Conservation (phyloP, 1,140 invertebrate species). For the Solenopsis fugax region DNA sequence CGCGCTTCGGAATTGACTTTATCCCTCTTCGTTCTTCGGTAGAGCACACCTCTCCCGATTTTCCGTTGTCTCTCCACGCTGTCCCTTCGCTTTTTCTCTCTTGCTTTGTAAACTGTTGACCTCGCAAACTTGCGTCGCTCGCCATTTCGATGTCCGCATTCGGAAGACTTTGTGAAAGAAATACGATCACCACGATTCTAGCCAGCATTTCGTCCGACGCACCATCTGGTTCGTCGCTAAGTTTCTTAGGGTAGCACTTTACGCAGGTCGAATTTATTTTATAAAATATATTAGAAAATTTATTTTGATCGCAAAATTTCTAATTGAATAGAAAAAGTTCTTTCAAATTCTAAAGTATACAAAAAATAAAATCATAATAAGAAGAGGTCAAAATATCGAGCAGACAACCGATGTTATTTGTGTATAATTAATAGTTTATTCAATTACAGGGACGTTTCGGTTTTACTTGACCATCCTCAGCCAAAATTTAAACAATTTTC, state of each 20-base stretch:
- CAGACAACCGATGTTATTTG: too few species aligned
- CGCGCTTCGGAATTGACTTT: conserved; percentile 69
- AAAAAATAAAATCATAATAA: not conserved
- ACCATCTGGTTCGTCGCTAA: conserved; percentile 6
- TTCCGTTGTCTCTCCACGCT: conserved; percentile 50
- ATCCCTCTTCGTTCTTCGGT: conserved; percentile 46
- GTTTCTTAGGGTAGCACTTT: not conserved
- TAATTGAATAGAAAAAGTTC: too few species aligned
- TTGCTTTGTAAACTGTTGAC: conserved; percentile 48
- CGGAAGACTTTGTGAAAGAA: conserved; percentile 32
- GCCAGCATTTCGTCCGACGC: conserved; percentile 7
- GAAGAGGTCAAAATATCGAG: too few species aligned
- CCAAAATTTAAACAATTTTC: too few species aligned
- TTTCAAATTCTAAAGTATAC: not conserved
- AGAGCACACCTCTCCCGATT: not conserved
- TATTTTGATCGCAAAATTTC: not conserved
- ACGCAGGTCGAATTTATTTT: not conserved
- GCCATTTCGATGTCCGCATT: conserved; percentile 37
- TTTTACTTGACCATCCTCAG: too few species aligned
- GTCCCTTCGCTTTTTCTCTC: not conserved
- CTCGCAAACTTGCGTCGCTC: conserved; percentile 48
- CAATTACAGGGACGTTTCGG: too few species aligned
- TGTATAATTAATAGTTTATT: too few species aligned
- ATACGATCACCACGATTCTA: conserved; percentile 56
- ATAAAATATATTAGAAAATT: not conserved